Conservation (phyloP, 2,888 invertebrate species). For the Melinopterus prodromus region DNA sequence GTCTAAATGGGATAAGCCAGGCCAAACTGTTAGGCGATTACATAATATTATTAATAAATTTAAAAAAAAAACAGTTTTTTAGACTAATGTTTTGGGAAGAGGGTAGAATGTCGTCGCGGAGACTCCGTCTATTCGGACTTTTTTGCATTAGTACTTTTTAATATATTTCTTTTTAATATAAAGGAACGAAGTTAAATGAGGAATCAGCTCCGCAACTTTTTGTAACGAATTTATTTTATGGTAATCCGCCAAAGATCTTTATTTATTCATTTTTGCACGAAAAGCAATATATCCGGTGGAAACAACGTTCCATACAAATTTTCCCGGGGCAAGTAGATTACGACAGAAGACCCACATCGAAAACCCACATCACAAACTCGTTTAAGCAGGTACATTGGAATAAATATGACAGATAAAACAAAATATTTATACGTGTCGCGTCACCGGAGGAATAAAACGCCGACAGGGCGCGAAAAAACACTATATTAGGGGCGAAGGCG, state of each 20-base stretch:
- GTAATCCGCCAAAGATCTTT: neutral
- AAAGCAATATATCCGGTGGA: neutral
- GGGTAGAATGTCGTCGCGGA: too few relatives aligned
- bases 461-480: neutral
- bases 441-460: neutral
- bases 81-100: too few relatives aligned
- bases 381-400: constrained; percentile 4
- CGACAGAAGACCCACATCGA: neutral
- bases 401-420: neutral
- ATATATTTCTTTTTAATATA: too few relatives aligned
- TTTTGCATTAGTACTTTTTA: too few relatives aligned
- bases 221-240: neutral
- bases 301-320: neutral
- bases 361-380: neutral
- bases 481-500: neutral
- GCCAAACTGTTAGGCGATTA: too few relatives aligned
- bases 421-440: neutral
- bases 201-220: too few relatives aligned
- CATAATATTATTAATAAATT: too few relatives aligned
- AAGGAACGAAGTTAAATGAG: too few relatives aligned
- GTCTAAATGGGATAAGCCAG: too few relatives aligned
- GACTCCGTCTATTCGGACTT: too few relatives aligned
- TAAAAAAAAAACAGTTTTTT: too few relatives aligned
- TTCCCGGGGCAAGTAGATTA: neutral
- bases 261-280: neutral